These are phyloP conservation scores for Nowickia ferox DNA, from an alignment of 2,888 invertebrate genomes.

Conservation along the genomic window DNA sequence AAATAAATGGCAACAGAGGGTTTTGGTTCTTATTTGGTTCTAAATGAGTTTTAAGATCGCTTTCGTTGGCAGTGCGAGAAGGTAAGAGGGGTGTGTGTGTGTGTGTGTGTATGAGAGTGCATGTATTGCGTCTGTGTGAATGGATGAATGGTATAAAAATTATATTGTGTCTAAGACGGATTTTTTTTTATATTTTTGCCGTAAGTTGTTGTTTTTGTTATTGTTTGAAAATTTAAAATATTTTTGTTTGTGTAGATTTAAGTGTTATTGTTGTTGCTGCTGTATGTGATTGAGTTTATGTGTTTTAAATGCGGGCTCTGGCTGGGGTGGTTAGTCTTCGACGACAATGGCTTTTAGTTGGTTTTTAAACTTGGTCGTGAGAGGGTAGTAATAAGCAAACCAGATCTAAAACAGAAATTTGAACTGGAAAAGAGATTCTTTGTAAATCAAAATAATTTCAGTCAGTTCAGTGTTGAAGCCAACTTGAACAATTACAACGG, in stretches of 20 bases:
- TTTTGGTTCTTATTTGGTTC: conserved; percentile 57
- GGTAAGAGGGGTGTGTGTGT: conserved; percentile 1
- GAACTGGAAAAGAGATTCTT: background rate
- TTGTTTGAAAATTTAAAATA: conserved; percentile 49
- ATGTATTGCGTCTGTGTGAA: conserved; percentile 42
- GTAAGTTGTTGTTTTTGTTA: conserved; percentile 60
- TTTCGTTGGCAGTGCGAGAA: conserved; percentile 6
- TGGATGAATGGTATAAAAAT: conserved; percentile 63
- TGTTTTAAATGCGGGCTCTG: conserved; percentile 74
- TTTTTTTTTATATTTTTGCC: conserved; percentile 65
- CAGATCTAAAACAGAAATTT: conserved; percentile 31
- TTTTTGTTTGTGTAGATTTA: conserved; percentile 52
- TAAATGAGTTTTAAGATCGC: conserved; percentile 49
- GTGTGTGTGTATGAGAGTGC: conserved; percentile 36
- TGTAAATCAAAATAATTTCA: conserved; percentile 18
- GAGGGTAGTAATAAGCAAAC: conserved; percentile 78
- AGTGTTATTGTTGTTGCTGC: conserved; percentile 52
- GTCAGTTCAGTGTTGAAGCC: conserved; percentile 22
- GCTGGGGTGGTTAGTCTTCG: conserved; percentile 74
- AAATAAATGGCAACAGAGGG: conserved; percentile 49
- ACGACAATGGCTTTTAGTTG: conserved; percentile 82
- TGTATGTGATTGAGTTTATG: conserved; percentile 61
- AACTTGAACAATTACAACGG: conserved; percentile 41
- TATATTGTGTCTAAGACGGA: conserved; percentile 69
- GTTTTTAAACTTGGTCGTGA: conserved; percentile 83